These are phyloP conservation scores for Merops nubicus DNA, from an alignment of 2,113 vertebrate species.

Conservation along the genomic window DNA sequence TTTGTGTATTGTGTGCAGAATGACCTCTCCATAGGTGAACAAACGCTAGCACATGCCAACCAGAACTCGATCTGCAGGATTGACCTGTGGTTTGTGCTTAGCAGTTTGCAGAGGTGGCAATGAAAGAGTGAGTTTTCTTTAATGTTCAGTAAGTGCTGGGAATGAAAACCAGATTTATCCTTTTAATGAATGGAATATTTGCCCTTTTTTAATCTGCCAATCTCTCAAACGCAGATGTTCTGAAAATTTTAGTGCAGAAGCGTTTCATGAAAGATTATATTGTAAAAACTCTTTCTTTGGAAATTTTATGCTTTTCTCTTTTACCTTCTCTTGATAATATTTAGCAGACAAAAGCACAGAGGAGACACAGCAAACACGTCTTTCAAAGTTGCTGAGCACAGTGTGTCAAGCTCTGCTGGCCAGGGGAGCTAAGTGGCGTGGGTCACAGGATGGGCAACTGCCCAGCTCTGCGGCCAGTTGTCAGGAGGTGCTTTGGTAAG, in stretches of 20 bases:
- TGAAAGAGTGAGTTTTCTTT: not conserved
- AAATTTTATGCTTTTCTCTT: not conserved
- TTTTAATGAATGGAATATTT: not conserved
- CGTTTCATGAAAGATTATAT: not conserved
- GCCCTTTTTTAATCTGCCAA: not conserved
- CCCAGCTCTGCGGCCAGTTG: fast-evolving
- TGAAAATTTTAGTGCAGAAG: not conserved
- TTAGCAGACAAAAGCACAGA: not conserved
- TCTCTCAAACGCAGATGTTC: not conserved
- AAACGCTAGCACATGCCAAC: fast-evolving
- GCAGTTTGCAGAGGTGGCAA: not conserved
- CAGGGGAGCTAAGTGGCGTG: not conserved
- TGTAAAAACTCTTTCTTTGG: not conserved
- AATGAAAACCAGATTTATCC: not conserved
- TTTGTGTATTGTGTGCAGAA: too few relatives aligned
- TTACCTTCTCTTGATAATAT: not conserved
- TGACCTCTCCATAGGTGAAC: not conserved
- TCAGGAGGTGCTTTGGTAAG: not conserved
- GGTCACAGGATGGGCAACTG: not conserved
- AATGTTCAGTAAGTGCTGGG: not conserved
- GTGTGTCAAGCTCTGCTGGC: not conserved
- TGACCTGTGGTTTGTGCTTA: not conserved
- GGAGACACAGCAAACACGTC: not conserved
- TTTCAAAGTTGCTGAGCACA: not conserved
- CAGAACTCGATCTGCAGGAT: not conserved